Base-by-base conservation (phyloP, 2,888 invertebrate species). In the Aquatica leii region DNA sequence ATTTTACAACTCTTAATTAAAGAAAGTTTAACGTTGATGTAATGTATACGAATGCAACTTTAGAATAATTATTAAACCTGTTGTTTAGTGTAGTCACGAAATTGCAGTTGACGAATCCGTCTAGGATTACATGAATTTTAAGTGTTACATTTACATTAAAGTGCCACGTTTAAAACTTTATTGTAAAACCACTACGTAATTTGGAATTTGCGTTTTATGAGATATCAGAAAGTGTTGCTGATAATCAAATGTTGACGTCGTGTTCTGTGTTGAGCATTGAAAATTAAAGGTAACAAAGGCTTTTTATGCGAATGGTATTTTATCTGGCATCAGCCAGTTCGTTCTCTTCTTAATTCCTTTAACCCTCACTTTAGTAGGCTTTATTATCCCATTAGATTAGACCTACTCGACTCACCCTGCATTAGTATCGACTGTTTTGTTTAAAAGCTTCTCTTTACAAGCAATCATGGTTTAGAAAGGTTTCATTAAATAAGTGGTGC, bases 391-490 rank as follows among this genome's bases (percentile, higher is more conserved):
- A 59, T 64, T 59, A 64, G 59, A 56, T 48, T 51, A 64, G 59
- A 59, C 64, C 59, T 55, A 46, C 55, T 35, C 55, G 37, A 63
- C 54, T 64, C 54, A 43, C 64, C 51, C 55, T 48, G 52, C 52
- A 59, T 59, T 64, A 64, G 55, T 64, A 64, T 64, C 56, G 64
- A 56, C 55, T 64, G 50, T 56, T 64, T 64, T 64, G 64, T 64
- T 59, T 64, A 64, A 64, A 59, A 63, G 63, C 63, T 49, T 59
- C 63, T 48, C 55, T 54, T 63, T 63, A 59, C 63, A 59, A 59
- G 54, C 54, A 63, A 59, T 54, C 59, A 54, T 40, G 57, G 48
- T 53, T 37, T 54, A 51, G 53, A 58, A 43, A 54, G 55, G 52
- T 59, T 62, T 55, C 52, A 53, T 52, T 40, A 59, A 63, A 63